Evolutionary conservation across 2,797 vertebrate species (phyloP).

Genomic region (Pseudochirops cupreus): DNA sequence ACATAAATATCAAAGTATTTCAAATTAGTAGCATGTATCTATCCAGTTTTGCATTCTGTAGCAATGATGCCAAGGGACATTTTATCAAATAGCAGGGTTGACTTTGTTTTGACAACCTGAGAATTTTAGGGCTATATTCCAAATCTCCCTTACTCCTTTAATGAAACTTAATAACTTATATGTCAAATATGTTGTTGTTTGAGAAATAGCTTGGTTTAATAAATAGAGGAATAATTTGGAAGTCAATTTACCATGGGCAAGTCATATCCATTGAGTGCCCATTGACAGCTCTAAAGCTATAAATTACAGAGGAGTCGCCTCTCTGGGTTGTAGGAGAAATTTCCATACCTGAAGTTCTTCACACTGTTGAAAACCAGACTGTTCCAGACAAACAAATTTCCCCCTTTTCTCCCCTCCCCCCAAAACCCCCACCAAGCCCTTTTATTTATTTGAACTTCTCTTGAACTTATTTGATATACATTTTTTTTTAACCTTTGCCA

Average conservation of each 20-base stretch:
- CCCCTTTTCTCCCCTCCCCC: too few relatives aligned
- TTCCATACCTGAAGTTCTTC: neutral
- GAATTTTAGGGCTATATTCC: neutral
- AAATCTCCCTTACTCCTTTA: neutral
- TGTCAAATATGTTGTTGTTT: neutral
- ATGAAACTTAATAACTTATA: neutral
- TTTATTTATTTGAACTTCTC: neutral
- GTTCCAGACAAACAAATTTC: neutral
- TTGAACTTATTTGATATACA: neutral
- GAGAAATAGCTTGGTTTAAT: neutral
- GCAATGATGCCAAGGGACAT: neutral
- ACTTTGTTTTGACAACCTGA: neutral
- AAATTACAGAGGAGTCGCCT: neutral
- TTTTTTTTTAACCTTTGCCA: neutral
- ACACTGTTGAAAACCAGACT: neutral
- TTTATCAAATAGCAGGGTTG: neutral
- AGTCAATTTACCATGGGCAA: neutral
- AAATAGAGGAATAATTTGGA: neutral
- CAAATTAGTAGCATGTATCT: conserved; percentile 26
- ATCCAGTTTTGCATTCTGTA: conserved; percentile 5
- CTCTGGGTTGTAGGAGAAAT: neutral
- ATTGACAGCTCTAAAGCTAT: neutral
- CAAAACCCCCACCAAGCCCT: neutral
- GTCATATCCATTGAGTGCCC: neutral
- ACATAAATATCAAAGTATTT: conserved; percentile 23